These are phyloP conservation scores for Eugnorisma glareosa DNA, from an alignment of 2,888 invertebrate genomes.

Conservation along the genomic window DNA sequence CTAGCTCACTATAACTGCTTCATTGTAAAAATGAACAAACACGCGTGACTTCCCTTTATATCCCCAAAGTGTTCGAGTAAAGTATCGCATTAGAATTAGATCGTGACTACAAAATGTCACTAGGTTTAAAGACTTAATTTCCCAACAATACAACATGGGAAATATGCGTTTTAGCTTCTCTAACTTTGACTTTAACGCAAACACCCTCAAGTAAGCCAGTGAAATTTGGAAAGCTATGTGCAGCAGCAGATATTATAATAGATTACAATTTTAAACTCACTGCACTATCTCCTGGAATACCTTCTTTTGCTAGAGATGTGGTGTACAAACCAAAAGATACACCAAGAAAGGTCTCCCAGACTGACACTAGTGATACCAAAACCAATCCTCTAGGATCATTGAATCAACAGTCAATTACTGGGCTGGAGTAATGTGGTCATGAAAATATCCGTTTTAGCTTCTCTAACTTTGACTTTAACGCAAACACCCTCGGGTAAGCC, in stretches of 20 bases:
- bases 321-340: no score
- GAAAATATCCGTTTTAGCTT: not conserved
- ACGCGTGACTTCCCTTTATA: constrained; percentile 35
- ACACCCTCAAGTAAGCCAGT: not conserved
- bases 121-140: not conserved
- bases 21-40: constrained; percentile 27
- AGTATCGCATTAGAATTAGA: constrained; percentile 11
- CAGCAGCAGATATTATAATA: no score
- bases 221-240: not conserved
- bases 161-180: not conserved
- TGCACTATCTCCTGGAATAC: no score
- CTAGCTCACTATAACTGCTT: not conserved
- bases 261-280: no score
- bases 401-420: no score
- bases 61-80: constrained; percentile 20
- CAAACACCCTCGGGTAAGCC: not conserved
- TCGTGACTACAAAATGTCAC: constrained; percentile 46
- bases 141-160: not conserved
- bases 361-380: no score
- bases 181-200: not conserved
- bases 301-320: no score
- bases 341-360: no score
- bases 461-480: not conserved
- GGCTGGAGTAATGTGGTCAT: no score
- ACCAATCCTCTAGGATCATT: no score